Base-by-base conservation (phyloP, 2,888 invertebrate species). In the Macrophya alboannulata region DNA sequence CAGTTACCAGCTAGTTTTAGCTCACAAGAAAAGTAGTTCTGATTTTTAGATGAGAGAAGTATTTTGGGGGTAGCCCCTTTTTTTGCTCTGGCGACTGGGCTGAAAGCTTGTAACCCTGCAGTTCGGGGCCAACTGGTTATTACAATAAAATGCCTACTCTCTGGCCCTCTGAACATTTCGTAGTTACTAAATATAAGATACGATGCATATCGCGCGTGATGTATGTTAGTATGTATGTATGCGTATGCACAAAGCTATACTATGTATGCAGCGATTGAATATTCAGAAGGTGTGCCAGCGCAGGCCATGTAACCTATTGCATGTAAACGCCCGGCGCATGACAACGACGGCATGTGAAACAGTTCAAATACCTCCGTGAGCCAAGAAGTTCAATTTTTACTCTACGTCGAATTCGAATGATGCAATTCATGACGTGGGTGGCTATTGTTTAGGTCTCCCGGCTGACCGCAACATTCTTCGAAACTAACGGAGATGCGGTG, bases 281-380 rank as follows among this genome's bases (percentile, higher is more conserved):
- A 83, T 83, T 83, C 83, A 51, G 68, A 71, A 83, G 71, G 68
- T 12, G 68, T 83, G 31, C 68, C 59, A 21, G 59, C 15, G 48
- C 68, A 15, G 71, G 62, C 68, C 83, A 25, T 83, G 68, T 83
- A 31, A 83, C 83, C 71, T 83, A 48, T 48, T 31, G 31, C 68
- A 21, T 83, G n/a, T n/a, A 17, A 31, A 71, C 71, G 83, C 71
- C 17, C 12, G 48, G 31, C 6, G 83, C 65, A 83, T 83, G 68
- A 83, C 68, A 83, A 83, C 40, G 68, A 83, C 83, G 40, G 4
- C 43, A 51, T 68, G 48, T 68, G 68, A 83, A 68, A 71, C 48
- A 71, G 68, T 48, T 83, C 83, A 68, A 65, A 65, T 48, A 48
- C 43, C 68, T 71, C 51, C 6, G 68, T 31, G 48, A 17, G 43